Base-by-base conservation (phyloP, 2,113 vertebrate genomes). In the Tonatia bakeri region DNA sequence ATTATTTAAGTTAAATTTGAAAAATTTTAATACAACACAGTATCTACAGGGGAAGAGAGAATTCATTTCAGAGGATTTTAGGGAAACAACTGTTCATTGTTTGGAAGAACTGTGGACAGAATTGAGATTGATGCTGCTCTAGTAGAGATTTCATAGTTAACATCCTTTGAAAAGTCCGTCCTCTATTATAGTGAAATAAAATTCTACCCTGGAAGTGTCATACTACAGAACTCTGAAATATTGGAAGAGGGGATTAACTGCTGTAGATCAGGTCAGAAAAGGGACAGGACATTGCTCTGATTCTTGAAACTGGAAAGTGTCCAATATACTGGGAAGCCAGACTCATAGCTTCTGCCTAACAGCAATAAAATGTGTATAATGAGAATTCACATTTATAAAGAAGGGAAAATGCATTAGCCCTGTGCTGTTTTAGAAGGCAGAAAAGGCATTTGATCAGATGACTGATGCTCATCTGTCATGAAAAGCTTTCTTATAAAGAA, bases 401-500 rank as follows among this genome's bases (percentile, higher is more conserved):
- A 92, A 94, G 54, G 40, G 19, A 50, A 92, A 95, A 91, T 67
- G 26, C 73, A 94, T 95, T 77, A 89, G 50, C 17, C 47, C 24
- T 81, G 31, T 85, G 31, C 33, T 95, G 1, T 95, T 96, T 94
- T 80, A 90, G 92, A 95, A 88, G 75, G 33, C 28, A 87, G 69
- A 92, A 87, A 96, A 75, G 33, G 47, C 69, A 94, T 88, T 95
- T 93, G 86, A 93, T 95, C 54, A 94, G 33, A 94, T 94, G 69
- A 95, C 86, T 94, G 90, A 89, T 89, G 93, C 76, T 83, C 61
- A 7, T 91, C 77, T 93, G 69, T 97, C 79, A 89, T 38, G 45
- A 73, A 91, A 93, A 94, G 40, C 67, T 95, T 96, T 97, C 91
- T 87, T 82, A 64, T 64, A 91, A 61, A 95, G 85, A 70, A 72